phyloP scores from a whole-genome alignment of 1,140 invertebrate species.

The Reticulitermes speratus region DNA sequence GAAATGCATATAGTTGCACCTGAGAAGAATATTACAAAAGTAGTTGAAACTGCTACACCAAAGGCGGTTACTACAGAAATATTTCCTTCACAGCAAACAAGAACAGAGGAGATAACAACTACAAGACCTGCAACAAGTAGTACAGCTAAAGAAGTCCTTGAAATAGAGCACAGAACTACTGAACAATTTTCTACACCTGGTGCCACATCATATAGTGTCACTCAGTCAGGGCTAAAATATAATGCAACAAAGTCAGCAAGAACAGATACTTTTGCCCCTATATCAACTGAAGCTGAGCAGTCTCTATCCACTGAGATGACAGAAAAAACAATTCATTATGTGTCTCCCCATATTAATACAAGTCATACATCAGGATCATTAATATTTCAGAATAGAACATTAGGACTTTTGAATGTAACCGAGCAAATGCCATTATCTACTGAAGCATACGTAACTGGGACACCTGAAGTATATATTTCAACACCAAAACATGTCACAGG shows the following conservation, averaged over 20 bases:
- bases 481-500: background rate
- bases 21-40: background rate
- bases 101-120: background rate
- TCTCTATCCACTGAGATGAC: too few relatives aligned
- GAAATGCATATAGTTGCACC: background rate
- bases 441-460: background rate
- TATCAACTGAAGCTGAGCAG: too few relatives aligned
- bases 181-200: background rate
- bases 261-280: too few relatives aligned
- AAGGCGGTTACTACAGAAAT: background rate
- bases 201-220: too few relatives aligned
- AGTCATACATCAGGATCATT: too few relatives aligned
- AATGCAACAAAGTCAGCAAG: too few relatives aligned
- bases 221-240: too few relatives aligned
- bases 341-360: too few relatives aligned
- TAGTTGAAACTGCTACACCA: background rate
- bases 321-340: too few relatives aligned
- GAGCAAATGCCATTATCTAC: background rate
- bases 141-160: background rate
- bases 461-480: background rate
- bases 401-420: background rate
- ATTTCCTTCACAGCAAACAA: background rate
- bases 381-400: too few relatives aligned
- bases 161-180: background rate
- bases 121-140: background rate